Conservation (phyloP, 2,888 invertebrate genomes). For the Synanthedon formicaeformis region DNA sequence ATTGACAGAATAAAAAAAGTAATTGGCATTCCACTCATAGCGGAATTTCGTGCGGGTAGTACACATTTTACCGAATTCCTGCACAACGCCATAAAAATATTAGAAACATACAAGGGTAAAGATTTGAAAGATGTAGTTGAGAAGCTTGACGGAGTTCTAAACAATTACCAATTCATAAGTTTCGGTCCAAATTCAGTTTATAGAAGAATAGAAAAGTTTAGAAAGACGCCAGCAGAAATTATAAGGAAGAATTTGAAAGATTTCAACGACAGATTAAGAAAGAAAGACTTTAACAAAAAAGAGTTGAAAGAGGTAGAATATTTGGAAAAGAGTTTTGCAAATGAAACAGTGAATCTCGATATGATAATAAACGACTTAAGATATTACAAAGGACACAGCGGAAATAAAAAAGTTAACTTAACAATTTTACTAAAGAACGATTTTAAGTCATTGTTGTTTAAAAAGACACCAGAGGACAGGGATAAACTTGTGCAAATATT, state of each 20-base stretch:
- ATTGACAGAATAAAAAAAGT: slow-evolving; percentile 22
- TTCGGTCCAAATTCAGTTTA: background rate
- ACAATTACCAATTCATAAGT: slow-evolving; percentile 22
- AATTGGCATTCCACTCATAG: slow-evolving; percentile 7
- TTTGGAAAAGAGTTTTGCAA: background rate
- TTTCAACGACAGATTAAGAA: background rate
- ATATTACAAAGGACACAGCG: background rate
- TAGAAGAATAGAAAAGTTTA: background rate
- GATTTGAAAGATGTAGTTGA: slow-evolving; percentile 22
- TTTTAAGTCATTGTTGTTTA: no score
- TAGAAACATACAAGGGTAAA: slow-evolving; percentile 23
- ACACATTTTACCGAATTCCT: slow-evolving; percentile 30
- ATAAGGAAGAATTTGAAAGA: background rate
- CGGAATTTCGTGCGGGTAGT: background rate
- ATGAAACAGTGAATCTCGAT: background rate
- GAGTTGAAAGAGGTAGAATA: background rate
- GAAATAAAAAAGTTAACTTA: no score
- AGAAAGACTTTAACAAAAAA: background rate
- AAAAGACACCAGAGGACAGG: no score
- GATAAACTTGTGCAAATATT: no score
- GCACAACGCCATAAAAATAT: slow-evolving; percentile 11
- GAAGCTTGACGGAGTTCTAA: slow-evolving; percentile 22
- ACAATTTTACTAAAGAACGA: no score
- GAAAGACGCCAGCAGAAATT: background rate
- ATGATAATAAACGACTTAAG: background rate